A percentile compares a stretch with the other conserved stretches of the same genome.
phyloP scores from a whole-genome alignment of 2,113 vertebrate genomes.

The Pitta sordida region DNA sequence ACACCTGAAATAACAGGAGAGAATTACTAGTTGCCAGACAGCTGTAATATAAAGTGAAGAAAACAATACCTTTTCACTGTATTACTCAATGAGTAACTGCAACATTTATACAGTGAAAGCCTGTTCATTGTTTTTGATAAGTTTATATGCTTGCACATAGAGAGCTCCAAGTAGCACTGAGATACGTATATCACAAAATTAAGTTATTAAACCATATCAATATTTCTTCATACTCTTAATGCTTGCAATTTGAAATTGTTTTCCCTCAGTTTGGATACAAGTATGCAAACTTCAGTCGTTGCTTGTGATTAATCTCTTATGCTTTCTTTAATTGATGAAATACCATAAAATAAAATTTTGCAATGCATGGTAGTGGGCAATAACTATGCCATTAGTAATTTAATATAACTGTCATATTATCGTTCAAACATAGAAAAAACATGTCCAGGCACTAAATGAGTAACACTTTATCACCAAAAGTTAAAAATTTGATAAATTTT shows the following conservation, averaged over 20 bases:
- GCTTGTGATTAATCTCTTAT: neutral
- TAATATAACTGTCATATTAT: neutral
- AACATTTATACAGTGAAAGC: neutral
- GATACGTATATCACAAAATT: neutral
- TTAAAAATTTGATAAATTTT: neutral
- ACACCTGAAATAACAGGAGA: neutral
- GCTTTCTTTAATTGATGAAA: neutral
- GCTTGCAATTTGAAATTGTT: neutral
- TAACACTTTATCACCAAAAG: neutral
- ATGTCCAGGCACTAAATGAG: neutral
- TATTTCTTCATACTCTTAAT: neutral
- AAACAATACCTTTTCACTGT: neutral
- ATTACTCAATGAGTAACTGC: neutral
- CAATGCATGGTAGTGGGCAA: neutral
- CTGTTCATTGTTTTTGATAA: neutral
- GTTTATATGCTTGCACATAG: rapidly evolving
- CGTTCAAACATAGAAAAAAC: neutral
- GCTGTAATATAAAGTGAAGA: neutral
- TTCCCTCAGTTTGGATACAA: neutral
- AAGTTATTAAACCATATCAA: neutral
- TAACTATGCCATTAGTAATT: neutral
- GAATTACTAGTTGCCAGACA: neutral
- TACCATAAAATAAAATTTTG: neutral
- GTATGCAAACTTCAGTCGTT: neutral
- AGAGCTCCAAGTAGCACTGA: neutral